Evolutionary conservation across 2,113 vertebrate species (phyloP).

Genomic region (Amazona vittata): DNA sequence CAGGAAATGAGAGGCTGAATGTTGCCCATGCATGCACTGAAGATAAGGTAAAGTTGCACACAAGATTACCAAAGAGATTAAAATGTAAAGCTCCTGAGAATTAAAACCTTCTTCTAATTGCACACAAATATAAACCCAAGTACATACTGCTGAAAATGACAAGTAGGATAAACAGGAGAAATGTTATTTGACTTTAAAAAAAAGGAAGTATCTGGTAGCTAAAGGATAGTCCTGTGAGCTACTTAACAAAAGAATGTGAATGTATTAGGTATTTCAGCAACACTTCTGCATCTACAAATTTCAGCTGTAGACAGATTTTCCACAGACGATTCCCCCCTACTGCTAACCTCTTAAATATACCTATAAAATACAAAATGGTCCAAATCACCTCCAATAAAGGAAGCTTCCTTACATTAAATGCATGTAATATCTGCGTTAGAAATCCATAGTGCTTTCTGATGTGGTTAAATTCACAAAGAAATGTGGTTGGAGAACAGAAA

Average conservation of each 20-base stretch:
- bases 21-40: constrained; percentile 45
- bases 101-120: background rate
- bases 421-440: constrained; percentile 51
- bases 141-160: constrained; percentile 9
- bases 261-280: constrained; percentile 64
- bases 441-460: constrained; percentile 61
- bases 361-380: constrained; percentile 72
- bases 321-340: constrained; percentile 68
- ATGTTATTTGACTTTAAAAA: background rate
- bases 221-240: constrained; percentile 63
- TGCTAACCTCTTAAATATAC: constrained; percentile 56
- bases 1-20: constrained; percentile 31
- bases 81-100: constrained; percentile 2
- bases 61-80: background rate
- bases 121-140: background rate
- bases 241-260: constrained; percentile 69
- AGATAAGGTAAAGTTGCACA: constrained; percentile 42
- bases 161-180: background rate
- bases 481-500: constrained; percentile 39
- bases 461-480: constrained; percentile 58
- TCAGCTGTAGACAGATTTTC: constrained; percentile 76
- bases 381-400: constrained; percentile 59
- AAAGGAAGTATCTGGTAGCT: constrained; percentile 27
- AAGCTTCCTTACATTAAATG: constrained; percentile 57
- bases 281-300: constrained; percentile 67